phyloP scores from a whole-genome alignment of 1,140 invertebrate genomes.

The Eubasilissa regina region DNA sequence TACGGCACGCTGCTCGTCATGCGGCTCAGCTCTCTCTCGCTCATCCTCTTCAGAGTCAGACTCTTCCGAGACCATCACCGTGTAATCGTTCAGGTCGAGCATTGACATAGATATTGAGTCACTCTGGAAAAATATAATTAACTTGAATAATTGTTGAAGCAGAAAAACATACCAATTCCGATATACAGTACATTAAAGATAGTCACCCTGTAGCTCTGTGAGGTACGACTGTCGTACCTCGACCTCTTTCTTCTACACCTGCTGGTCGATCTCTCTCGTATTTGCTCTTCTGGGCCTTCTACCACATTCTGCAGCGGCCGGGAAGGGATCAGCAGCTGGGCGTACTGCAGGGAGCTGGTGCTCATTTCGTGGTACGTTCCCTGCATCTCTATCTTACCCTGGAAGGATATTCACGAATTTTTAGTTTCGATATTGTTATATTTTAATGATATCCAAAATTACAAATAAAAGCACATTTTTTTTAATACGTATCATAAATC shows the following conservation, averaged over 20 bases:
- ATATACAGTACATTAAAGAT: too few species aligned
- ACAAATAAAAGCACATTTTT: too few species aligned
- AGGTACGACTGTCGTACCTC: background rate
- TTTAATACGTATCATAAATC: too few species aligned
- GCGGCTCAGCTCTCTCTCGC: background rate
- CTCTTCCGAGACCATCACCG: background rate
- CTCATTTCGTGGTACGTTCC: conserved; percentile 5
- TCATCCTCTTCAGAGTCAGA: background rate
- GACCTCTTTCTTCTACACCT: background rate
- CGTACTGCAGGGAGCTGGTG: conserved; percentile 6
- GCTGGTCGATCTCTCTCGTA: background rate
- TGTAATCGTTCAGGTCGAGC: background rate
- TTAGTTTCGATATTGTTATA: too few species aligned
- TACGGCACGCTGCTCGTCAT: conserved; percentile 3
- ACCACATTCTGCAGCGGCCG: background rate
- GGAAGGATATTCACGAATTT: too few species aligned
- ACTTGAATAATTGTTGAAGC: background rate
- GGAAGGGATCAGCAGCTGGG: background rate
- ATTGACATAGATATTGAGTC: background rate
- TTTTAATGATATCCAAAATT: too few species aligned
- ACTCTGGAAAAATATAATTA: background rate
- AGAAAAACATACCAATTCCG: too few species aligned
- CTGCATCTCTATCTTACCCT: background rate
- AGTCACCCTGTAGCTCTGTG: background rate
- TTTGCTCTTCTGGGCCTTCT: background rate